A percentile compares a stretch with the other conserved stretches of the same genome.
These are phyloP conservation scores for Silurus aristotelis DNA, from an alignment of 2,797 vertebrate genomes.

Conservation along the genomic window DNA sequence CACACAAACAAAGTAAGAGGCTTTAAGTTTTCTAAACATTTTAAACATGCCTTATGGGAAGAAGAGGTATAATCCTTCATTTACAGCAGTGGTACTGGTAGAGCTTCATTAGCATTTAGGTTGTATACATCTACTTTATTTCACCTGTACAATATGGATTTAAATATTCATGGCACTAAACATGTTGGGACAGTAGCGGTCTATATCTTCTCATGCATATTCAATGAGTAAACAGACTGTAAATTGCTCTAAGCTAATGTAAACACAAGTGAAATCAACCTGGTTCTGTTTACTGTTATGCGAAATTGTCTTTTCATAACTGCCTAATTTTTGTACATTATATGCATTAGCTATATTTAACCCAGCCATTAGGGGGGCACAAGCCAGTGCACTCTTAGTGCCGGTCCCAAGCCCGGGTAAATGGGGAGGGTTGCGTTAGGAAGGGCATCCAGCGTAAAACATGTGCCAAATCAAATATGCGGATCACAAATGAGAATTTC, in stretches of 20 bases:
- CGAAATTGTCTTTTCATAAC: neutral
- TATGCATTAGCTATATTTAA: neutral
- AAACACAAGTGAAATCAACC: slow-evolving; percentile 4
- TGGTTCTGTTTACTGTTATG: neutral
- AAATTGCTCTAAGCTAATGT: neutral
- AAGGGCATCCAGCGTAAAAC: too few species aligned
- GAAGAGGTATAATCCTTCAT: neutral
- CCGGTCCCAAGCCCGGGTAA: too few species aligned
- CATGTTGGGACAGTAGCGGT: neutral
- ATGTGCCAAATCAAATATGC: too few species aligned
- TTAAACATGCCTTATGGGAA: neutral
- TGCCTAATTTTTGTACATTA: neutral
- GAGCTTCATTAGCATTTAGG: slow-evolving; percentile 1
- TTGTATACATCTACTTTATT: neutral
- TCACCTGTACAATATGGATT: neutral
- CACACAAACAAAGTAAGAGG: too few species aligned
- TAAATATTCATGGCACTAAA: neutral
- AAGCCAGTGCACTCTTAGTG: too few species aligned
- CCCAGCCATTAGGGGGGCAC: too few species aligned
- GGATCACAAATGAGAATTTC: too few species aligned
- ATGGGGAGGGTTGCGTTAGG: too few species aligned
- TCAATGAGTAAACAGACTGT: neutral
- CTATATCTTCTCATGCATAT: neutral
- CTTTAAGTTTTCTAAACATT: neutral
- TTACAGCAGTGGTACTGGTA: neutral